Base-by-base conservation (phyloP, 2,113 vertebrate species). In the Podarcis cretensis region DNA sequence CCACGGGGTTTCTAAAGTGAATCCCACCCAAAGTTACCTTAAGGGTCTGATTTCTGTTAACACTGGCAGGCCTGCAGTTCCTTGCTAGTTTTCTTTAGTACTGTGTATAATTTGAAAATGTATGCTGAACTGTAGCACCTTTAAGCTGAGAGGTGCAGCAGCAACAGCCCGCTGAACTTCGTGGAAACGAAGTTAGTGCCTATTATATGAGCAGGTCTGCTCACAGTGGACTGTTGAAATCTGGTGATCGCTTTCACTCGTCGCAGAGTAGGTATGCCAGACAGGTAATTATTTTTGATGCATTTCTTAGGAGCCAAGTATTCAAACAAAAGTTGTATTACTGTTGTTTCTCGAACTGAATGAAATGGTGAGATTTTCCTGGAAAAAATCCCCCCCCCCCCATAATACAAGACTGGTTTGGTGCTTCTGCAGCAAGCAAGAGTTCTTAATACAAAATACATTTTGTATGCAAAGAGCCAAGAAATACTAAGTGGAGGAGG, bases 261-360 rank as follows among this genome's bases (percentile, higher is more conserved):
- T 30, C 37, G 86, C 6, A 88, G 87, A 89, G 85, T 32, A 20
- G 86, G 8, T 48, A 37, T 32, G 82, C 0, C 87, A 91, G 94
- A 93, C 92, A 92, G 92, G 94, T 96, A 83, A 90, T 95, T 95
- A 95, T 94, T 96, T 96, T 90, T 96, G 96, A 95, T 96, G 91
- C 90, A 90, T 97, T 96, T 95, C 92, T 96, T 93, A 94, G 95
- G 93, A 95, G 92, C 48, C 95, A 95, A 90, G 92, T 94, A 91
- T 95, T 96, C 43, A 83, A 90, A 86, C 91, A 71, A 90, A 96
- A 14, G 32, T 35, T 10, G 16, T 25, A 6, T 63, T 63, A 90
- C 94, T 43, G 89, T 93, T 95, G 48, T 48, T 91, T 79, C 84
- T 77, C 0, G 83, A 93, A 87, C 86, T 84, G 80, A 93, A 90